Conservation (phyloP, 1,140 invertebrate genomes). For the Bilobella aurantiaca region DNA sequence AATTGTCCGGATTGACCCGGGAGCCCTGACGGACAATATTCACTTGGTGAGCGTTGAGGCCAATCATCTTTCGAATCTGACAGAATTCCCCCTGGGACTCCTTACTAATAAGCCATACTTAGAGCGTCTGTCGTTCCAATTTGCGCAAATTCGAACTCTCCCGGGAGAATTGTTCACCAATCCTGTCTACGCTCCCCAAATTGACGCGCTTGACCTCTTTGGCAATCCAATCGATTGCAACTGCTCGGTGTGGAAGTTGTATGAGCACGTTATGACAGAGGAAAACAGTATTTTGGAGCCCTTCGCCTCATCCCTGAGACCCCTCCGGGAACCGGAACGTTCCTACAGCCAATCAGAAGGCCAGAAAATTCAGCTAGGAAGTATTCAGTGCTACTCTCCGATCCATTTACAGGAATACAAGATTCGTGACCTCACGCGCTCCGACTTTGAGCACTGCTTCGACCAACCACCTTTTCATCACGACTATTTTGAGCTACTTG, state of each 20-base stretch:
- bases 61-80: constrained; percentile 61
- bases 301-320: background rate
- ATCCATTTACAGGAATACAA: constrained; percentile 14
- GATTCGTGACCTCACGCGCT: constrained; percentile 19
- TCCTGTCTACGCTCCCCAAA: constrained; percentile 14
- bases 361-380: background rate
- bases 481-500: constrained; percentile 27
- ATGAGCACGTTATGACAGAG: constrained; percentile 6
- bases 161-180: constrained; percentile 20
- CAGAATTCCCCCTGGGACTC: constrained; percentile 55
- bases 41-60: constrained; percentile 64
- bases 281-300: background rate
- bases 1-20: constrained; percentile 55
- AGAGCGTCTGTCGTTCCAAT: constrained; percentile 53
- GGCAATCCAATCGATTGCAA: constrained; percentile 78
- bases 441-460: constrained; percentile 28
- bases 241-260: constrained; percentile 50
- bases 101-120: constrained; percentile 66
- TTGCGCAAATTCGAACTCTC: constrained; percentile 19
- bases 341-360: background rate
- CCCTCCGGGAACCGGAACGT: background rate
- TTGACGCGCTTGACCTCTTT: constrained; percentile 46
- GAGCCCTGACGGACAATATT: constrained; percentile 71
- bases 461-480: background rate
- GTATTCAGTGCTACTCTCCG: background rate